Percentiles rank a stretch among this genome's conserved stretches.
phyloP scores from a whole-genome alignment of 2,113 vertebrate species.

The Eonycteris spelaea region DNA sequence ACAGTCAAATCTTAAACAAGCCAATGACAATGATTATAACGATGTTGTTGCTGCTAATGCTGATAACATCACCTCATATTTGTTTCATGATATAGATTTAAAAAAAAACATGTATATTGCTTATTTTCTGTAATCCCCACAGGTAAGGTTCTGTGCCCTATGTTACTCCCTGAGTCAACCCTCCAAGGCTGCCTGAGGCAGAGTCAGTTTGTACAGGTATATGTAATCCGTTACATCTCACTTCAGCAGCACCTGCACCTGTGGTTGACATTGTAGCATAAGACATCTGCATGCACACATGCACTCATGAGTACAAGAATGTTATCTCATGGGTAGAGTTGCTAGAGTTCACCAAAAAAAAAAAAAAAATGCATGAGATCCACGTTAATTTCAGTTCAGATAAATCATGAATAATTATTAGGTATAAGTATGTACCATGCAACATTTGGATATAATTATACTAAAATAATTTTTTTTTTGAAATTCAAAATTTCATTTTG shows the following conservation, averaged over 20 bases:
- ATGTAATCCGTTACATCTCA: not conserved
- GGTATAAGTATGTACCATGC: not conserved
- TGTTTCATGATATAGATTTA: not conserved
- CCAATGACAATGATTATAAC: not conserved
- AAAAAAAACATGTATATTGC: not conserved
- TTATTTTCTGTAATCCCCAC: not conserved
- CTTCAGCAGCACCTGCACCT: not conserved
- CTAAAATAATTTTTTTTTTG: not conserved
- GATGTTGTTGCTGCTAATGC: too few relatives aligned
- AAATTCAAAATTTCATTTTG: not conserved
- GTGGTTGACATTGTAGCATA: not conserved
- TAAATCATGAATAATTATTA: not conserved
- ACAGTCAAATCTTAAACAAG: not conserved
- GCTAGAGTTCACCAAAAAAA: not conserved
- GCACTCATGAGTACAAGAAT: not conserved
- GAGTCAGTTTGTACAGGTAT: not conserved
- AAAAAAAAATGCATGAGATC: not conserved
- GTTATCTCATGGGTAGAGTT: not conserved
- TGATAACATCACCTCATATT: not conserved
- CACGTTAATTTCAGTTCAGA: not conserved
- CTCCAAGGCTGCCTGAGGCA: not conserved
- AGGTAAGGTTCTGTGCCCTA: not conserved
- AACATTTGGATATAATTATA: not conserved
- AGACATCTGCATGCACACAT: not conserved
- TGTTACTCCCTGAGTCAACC: not conserved